Conservation (phyloP, 2,797 vertebrate genomes). For the Martes flavigula region DNA sequence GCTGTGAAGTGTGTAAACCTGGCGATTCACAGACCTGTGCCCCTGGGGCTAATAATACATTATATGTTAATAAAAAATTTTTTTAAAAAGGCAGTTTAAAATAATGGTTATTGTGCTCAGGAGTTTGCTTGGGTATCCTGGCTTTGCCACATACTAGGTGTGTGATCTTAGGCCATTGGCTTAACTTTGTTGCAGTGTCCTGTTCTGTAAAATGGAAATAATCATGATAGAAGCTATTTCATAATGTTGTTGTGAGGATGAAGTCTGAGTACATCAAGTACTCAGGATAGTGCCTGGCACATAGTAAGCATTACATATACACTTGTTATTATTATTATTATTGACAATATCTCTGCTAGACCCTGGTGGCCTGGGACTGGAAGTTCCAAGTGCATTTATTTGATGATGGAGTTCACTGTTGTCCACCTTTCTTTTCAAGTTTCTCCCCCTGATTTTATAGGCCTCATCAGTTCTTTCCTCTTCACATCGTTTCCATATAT, state of each 20-base stretch:
- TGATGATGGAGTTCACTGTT: background rate
- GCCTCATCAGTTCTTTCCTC: background rate
- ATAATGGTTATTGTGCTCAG: background rate
- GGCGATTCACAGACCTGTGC: no score
- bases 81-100: background rate
- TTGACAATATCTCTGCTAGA: background rate
- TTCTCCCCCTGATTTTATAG: background rate
- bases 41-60: no score
- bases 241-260: background rate
- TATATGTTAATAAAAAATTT: no score
- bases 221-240: background rate
- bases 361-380: background rate
- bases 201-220: background rate
- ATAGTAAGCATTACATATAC: background rate
- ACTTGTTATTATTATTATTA: background rate
- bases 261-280: background rate
- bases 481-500: background rate
- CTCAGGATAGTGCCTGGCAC: background rate
- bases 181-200: background rate
- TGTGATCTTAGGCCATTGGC: background rate
- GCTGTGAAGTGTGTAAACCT: no score
- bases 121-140: background rate
- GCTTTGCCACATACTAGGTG: background rate
- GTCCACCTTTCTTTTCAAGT: background rate
- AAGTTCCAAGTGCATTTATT: background rate